Evolutionary conservation across 1,140 invertebrate species (phyloP).

Genomic region (Gerris buenoi): DNA sequence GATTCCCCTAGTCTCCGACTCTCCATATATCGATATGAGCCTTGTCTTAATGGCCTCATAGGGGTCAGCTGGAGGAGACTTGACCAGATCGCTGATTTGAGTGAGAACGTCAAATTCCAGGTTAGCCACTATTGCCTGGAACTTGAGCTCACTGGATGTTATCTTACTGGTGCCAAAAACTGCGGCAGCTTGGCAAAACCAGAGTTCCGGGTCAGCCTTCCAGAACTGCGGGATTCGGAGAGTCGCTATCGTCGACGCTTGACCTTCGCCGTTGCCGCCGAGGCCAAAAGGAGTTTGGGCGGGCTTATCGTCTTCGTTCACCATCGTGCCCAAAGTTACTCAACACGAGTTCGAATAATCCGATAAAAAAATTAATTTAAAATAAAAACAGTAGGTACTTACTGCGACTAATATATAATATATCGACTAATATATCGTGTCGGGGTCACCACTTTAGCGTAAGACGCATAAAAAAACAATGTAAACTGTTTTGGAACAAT

Average conservation of each 20-base stretch:
- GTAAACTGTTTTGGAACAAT: not conserved
- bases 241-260: not conserved
- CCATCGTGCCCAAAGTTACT: not conserved
- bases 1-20: slow-evolving; percentile 7
- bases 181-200: slow-evolving; percentile 23
- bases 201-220: slow-evolving; percentile 20
- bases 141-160: slow-evolving; percentile 18
- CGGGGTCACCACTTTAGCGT: not conserved
- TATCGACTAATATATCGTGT: not conserved
- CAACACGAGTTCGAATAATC: not conserved
- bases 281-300: not conserved
- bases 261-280: not conserved
- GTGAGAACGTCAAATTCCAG: slow-evolving; percentile 7
- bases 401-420: no score
- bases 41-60: slow-evolving; percentile 9
- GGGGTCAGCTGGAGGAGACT: slow-evolving; percentile 1
- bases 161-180: slow-evolving; percentile 17
- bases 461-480: not conserved
- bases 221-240: slow-evolving; percentile 21
- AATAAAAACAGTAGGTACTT: not conserved
- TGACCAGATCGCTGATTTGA: slow-evolving; percentile 6
- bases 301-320: not conserved
- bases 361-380: not conserved
- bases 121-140: slow-evolving; percentile 11
- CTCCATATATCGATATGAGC: slow-evolving; percentile 1